These are phyloP conservation scores for Dipodomys spectabilis DNA, from an alignment of 2,113 vertebrate species.

Conservation along the genomic window DNA sequence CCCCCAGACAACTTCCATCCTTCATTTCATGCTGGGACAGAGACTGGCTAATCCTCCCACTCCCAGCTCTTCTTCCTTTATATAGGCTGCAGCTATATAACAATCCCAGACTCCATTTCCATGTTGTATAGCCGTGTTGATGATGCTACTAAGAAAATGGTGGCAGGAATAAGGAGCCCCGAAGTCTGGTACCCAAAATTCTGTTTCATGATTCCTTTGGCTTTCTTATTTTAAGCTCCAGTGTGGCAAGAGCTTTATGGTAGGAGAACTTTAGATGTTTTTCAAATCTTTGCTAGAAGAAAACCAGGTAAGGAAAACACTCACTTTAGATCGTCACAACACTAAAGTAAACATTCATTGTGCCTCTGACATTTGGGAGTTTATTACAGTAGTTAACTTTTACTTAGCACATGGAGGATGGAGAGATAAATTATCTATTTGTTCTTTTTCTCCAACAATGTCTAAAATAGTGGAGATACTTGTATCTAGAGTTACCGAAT, in stretches of 20 bases:
- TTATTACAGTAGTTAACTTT: not conserved
- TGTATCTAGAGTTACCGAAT: not conserved
- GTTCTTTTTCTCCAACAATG: not conserved
- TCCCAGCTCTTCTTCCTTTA: not conserved
- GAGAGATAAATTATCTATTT: not conserved
- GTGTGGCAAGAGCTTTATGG: not conserved
- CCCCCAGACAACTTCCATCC: too few relatives aligned
- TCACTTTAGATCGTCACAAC: not conserved
- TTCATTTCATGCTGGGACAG: not conserved
- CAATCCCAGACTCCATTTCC: fast-evolving
- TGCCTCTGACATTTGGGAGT: not conserved
- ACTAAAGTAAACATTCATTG: not conserved
- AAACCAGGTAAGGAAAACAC: not conserved
- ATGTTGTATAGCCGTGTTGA: fast-evolving
- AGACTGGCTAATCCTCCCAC: not conserved
- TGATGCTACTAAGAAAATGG: not conserved
- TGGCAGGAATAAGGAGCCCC: not conserved
- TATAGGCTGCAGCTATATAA: not conserved
- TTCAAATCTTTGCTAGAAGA: not conserved
- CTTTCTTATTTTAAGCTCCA: not conserved
- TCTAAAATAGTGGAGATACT: not conserved
- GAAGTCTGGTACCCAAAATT: not conserved
- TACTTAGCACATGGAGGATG: not conserved
- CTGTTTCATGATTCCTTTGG: too few relatives aligned
- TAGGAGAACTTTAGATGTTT: not conserved